phyloP scores from a whole-genome alignment of 2,888 invertebrate species.

The Agrochola lychnidis region DNA sequence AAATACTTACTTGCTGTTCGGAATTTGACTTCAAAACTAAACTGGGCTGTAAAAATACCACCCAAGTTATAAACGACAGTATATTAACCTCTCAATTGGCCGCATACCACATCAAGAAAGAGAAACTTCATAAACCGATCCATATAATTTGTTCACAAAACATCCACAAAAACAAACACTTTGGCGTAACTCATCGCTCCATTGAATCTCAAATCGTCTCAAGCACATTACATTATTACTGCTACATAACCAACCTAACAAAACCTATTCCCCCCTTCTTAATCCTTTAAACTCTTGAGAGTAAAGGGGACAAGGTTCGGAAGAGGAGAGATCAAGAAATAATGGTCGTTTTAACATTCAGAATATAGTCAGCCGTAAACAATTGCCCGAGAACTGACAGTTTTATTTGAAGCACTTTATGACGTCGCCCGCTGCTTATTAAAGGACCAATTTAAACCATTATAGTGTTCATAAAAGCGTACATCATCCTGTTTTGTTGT shows the following conservation, averaged over 20 bases:
- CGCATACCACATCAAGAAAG: constrained; percentile 48
- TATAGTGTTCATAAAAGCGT: constrained; percentile 88
- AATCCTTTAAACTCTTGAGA: constrained; percentile 14
- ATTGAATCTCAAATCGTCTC: constrained; percentile 68
- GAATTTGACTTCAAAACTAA: neutral
- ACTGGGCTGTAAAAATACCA: constrained; percentile 33
- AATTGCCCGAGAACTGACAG: constrained; percentile 73
- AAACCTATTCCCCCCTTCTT: constrained; percentile 29
- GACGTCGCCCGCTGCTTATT: constrained; percentile 84
- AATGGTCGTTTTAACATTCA: constrained; percentile 70
- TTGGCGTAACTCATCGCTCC: constrained; percentile 62
- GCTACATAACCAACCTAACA: constrained; percentile 47
- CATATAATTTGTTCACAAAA: constrained; percentile 65
- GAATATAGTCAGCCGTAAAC: constrained; percentile 68
- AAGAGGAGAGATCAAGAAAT: constrained; percentile 58
- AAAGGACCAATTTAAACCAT: constrained; percentile 90
- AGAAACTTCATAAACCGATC: constrained; percentile 62
- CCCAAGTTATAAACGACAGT: constrained; percentile 47
- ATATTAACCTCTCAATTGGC: constrained; percentile 49
- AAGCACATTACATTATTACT: constrained; percentile 68
- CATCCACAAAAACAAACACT: constrained; percentile 65
- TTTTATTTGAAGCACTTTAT: constrained; percentile 84
- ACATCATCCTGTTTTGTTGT: constrained; percentile 87
- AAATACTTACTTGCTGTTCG: too few species aligned
- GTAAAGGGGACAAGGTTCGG: constrained; percentile 40